Conservation (phyloP, 2,113 vertebrate species). For the Percina caprodes region DNA sequence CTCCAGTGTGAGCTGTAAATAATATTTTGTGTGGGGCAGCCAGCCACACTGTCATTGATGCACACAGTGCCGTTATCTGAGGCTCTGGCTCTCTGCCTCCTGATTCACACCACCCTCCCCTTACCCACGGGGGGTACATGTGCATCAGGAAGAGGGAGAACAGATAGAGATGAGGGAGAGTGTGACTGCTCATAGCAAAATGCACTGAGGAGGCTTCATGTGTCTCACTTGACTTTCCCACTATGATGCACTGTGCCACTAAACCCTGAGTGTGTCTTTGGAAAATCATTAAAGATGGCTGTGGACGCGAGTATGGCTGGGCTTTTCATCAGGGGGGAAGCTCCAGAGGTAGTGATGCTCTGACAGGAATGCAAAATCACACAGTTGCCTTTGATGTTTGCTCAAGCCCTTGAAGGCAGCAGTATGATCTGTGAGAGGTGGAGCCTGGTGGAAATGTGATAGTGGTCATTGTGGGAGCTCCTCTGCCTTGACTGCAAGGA, state of each 20-base stretch:
- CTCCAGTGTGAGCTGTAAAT: conserved; percentile 79
- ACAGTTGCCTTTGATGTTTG: conserved; percentile 77
- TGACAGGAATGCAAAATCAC: conserved; percentile 77
- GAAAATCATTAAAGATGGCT: conserved; percentile 69
- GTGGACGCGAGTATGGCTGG: conserved; percentile 47
- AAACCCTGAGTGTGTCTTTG: conserved; percentile 59
- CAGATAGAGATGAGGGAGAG: background rate
- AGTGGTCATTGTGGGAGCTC: conserved; percentile 63
- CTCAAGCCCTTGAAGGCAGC: conserved; percentile 77
- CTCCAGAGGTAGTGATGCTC: conserved; percentile 76
- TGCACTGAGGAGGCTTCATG: conserved; percentile 29
- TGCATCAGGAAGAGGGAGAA: conserved; percentile 49
- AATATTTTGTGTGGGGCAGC: conserved; percentile 74
- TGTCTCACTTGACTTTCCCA: conserved; percentile 53
- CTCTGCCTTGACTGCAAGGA: conserved; percentile 41
- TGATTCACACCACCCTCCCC: conserved; percentile 53
- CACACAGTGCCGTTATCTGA: conserved; percentile 68
- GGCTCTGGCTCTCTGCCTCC: conserved; percentile 54
- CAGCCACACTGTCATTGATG: conserved; percentile 70
- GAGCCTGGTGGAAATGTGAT: conserved; percentile 75
- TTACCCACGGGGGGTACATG: conserved; percentile 63
- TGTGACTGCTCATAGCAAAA: conserved; percentile 39
- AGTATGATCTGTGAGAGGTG: conserved; percentile 68
- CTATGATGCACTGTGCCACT: conserved; percentile 46
- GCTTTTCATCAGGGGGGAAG: conserved; percentile 47